Evolutionary conservation across 1,140 invertebrate genomes (phyloP).

Genomic region (Apolygus lucorum): DNA sequence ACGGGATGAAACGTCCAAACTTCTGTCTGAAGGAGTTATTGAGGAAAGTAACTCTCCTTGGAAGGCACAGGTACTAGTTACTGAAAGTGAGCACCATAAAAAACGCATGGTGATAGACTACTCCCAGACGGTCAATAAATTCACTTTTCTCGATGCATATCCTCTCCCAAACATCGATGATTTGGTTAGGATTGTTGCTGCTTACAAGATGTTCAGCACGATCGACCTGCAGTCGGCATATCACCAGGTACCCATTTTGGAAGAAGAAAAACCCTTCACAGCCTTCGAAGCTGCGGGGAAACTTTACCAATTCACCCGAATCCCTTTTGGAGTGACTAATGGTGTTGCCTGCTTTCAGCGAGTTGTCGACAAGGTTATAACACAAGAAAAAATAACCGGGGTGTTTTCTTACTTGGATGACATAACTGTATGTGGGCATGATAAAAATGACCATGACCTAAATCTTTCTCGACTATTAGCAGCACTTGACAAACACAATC

Average conservation of each 20-base stretch:
- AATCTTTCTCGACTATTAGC: not conserved
- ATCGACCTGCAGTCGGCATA: not conserved
- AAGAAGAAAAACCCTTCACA: not conserved
- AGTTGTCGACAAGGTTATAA: not conserved
- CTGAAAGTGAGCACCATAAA: not conserved
- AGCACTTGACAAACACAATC: not conserved
- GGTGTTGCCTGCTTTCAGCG: constrained; percentile 1
- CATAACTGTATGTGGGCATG: not conserved
- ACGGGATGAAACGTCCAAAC: not conserved
- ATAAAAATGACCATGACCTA: not conserved
- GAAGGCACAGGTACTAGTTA: not conserved
- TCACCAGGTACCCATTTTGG: not conserved
- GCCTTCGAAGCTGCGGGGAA: constrained; percentile 1
- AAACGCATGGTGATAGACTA: constrained; percentile 10
- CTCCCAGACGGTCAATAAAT: constrained; percentile 15
- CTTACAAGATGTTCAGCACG: not conserved
- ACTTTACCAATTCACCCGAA: constrained; percentile 2
- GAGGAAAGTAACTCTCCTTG: not conserved
- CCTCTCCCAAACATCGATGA: constrained; percentile 4
- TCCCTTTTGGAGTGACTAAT: constrained; percentile 6
- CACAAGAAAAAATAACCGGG: not conserved
- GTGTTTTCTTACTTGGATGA: not conserved
- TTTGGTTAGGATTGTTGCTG: not conserved
- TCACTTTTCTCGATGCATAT: constrained; percentile 11
- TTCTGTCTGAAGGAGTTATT: not conserved